Conservation (phyloP, 2,113 vertebrate species). For the Ursus arctos region DNA sequence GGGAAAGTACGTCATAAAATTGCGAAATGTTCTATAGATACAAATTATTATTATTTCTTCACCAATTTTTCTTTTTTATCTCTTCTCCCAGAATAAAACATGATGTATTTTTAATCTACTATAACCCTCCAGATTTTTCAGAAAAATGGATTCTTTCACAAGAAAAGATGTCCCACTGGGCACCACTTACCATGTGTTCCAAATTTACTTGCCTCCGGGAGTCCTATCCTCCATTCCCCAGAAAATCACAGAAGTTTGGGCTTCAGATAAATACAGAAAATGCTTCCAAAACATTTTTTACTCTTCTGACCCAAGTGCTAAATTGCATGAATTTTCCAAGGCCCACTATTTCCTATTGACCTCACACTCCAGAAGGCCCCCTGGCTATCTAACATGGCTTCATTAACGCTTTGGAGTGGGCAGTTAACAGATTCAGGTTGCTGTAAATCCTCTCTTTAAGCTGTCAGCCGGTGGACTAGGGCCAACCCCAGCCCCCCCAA, state of each 20-base stretch:
- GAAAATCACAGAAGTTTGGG: not conserved
- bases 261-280: constrained; percentile 38
- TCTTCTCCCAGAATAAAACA: not conserved
- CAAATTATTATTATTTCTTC: constrained; percentile 15
- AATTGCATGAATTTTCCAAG: not conserved
- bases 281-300: constrained; percentile 20
- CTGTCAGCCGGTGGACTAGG: not conserved
- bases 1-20: not conserved
- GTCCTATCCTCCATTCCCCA: not conserved
- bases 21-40: not conserved
- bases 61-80: not conserved
- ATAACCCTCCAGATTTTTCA: not conserved
- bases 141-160: not conserved
- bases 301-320: not conserved
- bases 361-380: not conserved
- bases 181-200: not conserved
- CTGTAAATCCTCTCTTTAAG: not conserved
- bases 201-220: not conserved
- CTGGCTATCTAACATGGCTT: not conserved
- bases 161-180: not conserved
- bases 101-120: not conserved
- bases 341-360: constrained; percentile 11
- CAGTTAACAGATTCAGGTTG: not conserved
- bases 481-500: not conserved
- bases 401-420: not conserved